Evolutionary conservation across 2,113 vertebrate genomes (phyloP).

Genomic region (Mesembrinibis cayennensis): DNA sequence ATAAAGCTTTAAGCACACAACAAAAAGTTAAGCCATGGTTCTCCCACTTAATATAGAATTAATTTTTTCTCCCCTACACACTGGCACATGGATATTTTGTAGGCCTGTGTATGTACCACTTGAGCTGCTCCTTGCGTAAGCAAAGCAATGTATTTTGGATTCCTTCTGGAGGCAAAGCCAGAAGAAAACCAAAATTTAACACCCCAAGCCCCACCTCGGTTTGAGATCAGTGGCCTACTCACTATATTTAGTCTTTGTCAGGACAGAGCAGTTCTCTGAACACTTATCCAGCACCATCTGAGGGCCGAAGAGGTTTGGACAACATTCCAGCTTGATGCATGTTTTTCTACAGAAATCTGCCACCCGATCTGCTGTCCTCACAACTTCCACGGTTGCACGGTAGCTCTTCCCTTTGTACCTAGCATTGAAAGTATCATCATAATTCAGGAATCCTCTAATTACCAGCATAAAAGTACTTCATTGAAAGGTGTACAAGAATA

Average conservation of each 20-base stretch:
- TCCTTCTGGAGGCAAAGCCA: not conserved
- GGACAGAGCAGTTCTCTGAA: constrained; percentile 96
- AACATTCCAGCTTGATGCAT: constrained; percentile 95
- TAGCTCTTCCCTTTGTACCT: constrained; percentile 99
- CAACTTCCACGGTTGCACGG: constrained; percentile 93
- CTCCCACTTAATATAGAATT: not conserved
- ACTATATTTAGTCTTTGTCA: constrained; percentile 99
- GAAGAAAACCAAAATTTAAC: not conserved
- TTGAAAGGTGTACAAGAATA: not conserved
- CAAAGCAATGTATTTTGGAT: not conserved
- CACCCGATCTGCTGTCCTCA: constrained; percentile 92
- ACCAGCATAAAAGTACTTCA: not conserved
- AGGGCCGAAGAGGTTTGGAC: constrained; percentile 95
- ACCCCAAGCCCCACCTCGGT: not conserved
- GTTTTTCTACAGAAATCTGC: constrained; percentile 96
- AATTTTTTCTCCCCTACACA: not conserved
- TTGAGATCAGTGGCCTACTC: constrained; percentile 53
- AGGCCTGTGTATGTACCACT: not conserved
- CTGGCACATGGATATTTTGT: not conserved
- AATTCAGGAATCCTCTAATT: not conserved
- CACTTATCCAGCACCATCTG: constrained; percentile 94
- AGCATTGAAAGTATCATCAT: not conserved
- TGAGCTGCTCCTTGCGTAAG: not conserved
- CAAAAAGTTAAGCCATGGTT: not conserved
- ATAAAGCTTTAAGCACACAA: not conserved